Percentiles rank a stretch among this genome's conserved stretches.
phyloP scores from a whole-genome alignment of 2,797 vertebrate genomes.

The Molossus alvarezi region DNA sequence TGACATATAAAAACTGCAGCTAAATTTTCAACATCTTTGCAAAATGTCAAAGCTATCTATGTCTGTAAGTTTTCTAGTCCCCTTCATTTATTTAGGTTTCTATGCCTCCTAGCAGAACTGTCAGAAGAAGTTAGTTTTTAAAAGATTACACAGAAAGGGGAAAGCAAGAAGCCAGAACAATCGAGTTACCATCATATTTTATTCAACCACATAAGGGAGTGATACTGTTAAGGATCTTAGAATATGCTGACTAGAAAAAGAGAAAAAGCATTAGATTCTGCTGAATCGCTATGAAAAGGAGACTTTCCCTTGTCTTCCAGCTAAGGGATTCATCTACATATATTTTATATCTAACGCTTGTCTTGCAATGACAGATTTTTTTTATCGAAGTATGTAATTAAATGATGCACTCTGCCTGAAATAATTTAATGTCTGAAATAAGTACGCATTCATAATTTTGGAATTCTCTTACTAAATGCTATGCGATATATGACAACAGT shows the following conservation, averaged over 20 bases:
- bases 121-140: slow-evolving; percentile 61
- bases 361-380: not conserved
- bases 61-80: not conserved
- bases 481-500: not conserved
- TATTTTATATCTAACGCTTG: slow-evolving; percentile 5
- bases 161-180: slow-evolving; percentile 20
- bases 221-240: not conserved
- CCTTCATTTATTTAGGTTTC: slow-evolving; percentile 58
- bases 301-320: not conserved
- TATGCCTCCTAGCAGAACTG: not conserved
- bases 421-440: not conserved
- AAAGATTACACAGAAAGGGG: slow-evolving; percentile 14
- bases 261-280: not conserved
- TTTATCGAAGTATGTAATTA: slow-evolving; percentile 1
- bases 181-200: slow-evolving; percentile 19
- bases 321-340: not conserved
- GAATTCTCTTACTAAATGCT: not conserved
- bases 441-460: not conserved
- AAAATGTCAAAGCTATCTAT: slow-evolving; percentile 53
- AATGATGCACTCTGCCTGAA: not conserved
- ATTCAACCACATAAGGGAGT: not conserved
- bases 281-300: not conserved
- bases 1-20: not conserved
- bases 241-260: not conserved
- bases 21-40: not conserved